Evolutionary conservation across 2,113 vertebrate genomes (phyloP).

Genomic region (Parus major): DNA sequence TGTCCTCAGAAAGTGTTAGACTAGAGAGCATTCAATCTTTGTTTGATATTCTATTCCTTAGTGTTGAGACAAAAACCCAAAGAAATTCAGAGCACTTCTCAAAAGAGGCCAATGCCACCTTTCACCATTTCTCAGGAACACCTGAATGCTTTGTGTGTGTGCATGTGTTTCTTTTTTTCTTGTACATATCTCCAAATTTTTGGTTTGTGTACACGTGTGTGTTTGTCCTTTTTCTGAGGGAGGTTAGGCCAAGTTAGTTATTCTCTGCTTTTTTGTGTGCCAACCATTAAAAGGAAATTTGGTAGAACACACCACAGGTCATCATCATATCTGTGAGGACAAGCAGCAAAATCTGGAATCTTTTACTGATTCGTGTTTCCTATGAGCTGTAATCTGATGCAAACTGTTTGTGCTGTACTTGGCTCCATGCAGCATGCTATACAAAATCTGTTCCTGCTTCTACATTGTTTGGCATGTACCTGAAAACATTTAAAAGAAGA

Average conservation of each 20-base stretch:
- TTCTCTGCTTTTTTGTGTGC: background rate
- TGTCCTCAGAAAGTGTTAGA: background rate
- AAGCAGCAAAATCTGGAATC: background rate
- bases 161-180: background rate
- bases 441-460: background rate
- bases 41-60: background rate
- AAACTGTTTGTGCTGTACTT: background rate
- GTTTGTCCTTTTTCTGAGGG: background rate
- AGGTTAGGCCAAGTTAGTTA: background rate
- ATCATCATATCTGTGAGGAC: background rate
- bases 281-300: background rate
- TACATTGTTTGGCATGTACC: background rate
- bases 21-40: background rate
- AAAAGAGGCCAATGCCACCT: background rate
- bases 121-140: background rate
- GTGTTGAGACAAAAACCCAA: background rate
- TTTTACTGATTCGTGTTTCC: background rate
- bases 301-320: background rate
- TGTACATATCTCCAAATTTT: background rate
- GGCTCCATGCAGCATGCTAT: background rate
- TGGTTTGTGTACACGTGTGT: background rate
- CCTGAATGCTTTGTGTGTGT: background rate
- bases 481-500: background rate
- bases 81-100: background rate
- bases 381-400: background rate